phyloP scores from a whole-genome alignment of 2,797 vertebrate species.

The Alauda arvensis region DNA sequence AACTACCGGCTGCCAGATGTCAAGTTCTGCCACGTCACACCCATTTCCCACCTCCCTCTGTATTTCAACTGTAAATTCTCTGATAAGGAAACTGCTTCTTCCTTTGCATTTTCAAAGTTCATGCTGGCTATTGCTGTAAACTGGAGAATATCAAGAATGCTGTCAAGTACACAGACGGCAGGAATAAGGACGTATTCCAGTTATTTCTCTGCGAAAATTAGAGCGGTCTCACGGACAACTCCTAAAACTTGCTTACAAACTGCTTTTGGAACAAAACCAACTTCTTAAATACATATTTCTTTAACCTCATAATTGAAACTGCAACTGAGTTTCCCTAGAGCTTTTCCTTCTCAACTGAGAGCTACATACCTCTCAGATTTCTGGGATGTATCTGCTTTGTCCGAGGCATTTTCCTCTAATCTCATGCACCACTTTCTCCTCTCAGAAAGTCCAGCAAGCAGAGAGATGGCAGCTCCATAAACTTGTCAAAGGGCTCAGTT shows the following conservation, averaged over 20 bases:
- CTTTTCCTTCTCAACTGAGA: slow-evolving; percentile 4
- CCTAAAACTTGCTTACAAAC: not conserved
- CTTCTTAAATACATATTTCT: not conserved
- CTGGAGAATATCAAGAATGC: not conserved
- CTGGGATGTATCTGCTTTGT: slow-evolving; percentile 98
- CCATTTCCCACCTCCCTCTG: not conserved
- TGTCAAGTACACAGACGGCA: not conserved
- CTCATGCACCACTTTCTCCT: slow-evolving; percentile 68
- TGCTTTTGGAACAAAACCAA: not conserved
- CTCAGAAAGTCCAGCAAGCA: slow-evolving; percentile 64
- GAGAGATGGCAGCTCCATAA: slow-evolving; percentile 74
- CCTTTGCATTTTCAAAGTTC: not conserved
- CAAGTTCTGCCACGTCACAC: not conserved
- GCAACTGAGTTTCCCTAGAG: not conserved
- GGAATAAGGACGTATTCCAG: not conserved
- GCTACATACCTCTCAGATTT: slow-evolving; percentile 90
- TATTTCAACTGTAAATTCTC: not conserved
- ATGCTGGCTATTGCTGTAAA: not conserved
- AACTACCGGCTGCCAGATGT: not conserved
- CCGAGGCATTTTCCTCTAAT: slow-evolving; percentile 89
- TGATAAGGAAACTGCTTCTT: not conserved
- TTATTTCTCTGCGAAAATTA: not conserved
- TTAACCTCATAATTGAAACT: not conserved
- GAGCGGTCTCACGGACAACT: not conserved
- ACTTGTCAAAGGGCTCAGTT: slow-evolving; percentile 67